Percentiles rank a stretch among this genome's conserved stretches.
Conservation (phyloP, 2,797 vertebrate genomes). For the Eleutherodactylus coqui region DNA sequence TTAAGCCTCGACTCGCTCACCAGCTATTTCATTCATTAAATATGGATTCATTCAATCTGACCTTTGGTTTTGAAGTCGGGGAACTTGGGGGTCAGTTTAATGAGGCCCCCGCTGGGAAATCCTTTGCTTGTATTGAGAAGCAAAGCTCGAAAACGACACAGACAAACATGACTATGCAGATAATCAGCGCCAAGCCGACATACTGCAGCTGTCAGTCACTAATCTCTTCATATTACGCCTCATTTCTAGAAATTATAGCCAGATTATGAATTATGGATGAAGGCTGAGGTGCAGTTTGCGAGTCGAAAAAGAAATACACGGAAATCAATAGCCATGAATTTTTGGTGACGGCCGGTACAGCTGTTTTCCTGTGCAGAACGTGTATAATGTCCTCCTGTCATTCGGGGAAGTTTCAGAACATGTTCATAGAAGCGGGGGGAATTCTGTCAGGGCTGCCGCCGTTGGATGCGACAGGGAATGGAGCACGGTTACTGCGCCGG, state of each 20-base stretch:
- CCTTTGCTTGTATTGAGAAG: slow-evolving; percentile 7
- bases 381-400: slow-evolving; percentile 11
- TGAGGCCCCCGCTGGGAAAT: slow-evolving; percentile 45
- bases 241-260: slow-evolving; percentile 47
- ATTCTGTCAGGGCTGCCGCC: neutral
- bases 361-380: slow-evolving; percentile 4
- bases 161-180: slow-evolving; percentile 15
- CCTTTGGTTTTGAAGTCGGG: slow-evolving; percentile 53
- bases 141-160: slow-evolving; percentile 19
- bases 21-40: slow-evolving; percentile 43
- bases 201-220: slow-evolving; percentile 43
- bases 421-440: neutral
- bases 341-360: slow-evolving; percentile 17
- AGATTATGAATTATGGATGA: slow-evolving; percentile 49
- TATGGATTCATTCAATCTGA: slow-evolving; percentile 49
- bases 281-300: neutral
- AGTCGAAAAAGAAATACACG: slow-evolving; percentile 29
- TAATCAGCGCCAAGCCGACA: slow-evolving; percentile 2
- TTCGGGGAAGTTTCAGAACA: neutral
- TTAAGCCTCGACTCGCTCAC: neutral
- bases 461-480: neutral
- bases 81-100: slow-evolving; percentile 55
- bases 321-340: slow-evolving; percentile 38
- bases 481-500: too few species aligned
- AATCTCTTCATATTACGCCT: slow-evolving; percentile 44